Evolutionary conservation across 1,140 invertebrate genomes (phyloP), one percentile per base, ranked within the genome.

Genomic region (Ladona fulva): DNA sequence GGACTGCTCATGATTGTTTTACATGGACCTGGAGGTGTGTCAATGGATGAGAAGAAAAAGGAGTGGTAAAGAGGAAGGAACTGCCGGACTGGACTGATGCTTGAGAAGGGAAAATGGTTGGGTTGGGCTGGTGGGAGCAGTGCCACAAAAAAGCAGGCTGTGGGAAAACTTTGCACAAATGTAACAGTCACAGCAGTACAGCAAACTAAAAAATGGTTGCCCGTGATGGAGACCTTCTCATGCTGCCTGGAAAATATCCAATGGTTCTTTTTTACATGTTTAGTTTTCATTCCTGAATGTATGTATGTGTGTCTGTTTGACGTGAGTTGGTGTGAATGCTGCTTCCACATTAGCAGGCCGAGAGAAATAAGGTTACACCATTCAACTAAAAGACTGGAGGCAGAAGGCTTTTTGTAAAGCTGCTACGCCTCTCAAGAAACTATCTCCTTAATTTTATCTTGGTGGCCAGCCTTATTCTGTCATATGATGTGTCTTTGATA

Each of bases 1-100:
- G 98, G 98, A 79, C 90, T 99, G n/a, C 87, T 99, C 66, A 97
- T 99, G 92, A 97, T 99, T 80, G 97, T 99, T 1, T 96, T 96
- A 76, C 89, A 99, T 79, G 98, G 98, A 25, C 98, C 98, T 24
- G 98, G 98, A 79, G 97, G 96, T 77, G 96, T 99, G 42, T 99
- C 97, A 76, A 98, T 99, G 95, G 98, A 99, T 87, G 97, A 99
- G 84, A 97, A 99, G 87, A 99, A 99, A 87, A 99, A 99, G 87
- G 93, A 94, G 84, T 99, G 97, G 97, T 99, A 88, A 12, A 37
- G 29, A 37, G 1, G 1, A 66, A 66, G 52, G 52, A 66, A 66
- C 52, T 19, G 1, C 16, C 14, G 52, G 52, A 37, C 29, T 37
- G 29, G 29, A 37, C 29, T 37, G 29, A 1, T 22, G n/a, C 52